Conservation (phyloP, 2,888 invertebrate genomes). For the Heliconius hortense region DNA sequence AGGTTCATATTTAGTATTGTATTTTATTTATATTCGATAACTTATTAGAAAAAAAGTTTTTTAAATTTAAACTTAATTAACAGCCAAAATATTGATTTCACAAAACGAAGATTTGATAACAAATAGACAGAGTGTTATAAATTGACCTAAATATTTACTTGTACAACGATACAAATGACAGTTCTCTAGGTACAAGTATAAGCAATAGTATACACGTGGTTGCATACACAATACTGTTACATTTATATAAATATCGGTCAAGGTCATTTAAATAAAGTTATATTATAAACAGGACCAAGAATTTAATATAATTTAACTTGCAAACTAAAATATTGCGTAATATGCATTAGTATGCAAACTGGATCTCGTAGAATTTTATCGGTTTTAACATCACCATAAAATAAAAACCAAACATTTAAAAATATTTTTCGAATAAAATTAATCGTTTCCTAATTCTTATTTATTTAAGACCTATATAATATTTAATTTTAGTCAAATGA, state of each 20-base stretch:
- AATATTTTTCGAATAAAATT: neutral
- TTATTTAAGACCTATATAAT: neutral
- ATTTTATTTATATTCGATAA: too few relatives aligned
- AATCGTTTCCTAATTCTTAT: neutral
- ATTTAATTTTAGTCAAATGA: neutral
- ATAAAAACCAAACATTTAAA: neutral
- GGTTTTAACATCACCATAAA: slow-evolving; percentile 5
- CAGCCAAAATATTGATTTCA: neutral
- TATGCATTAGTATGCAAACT: neutral
- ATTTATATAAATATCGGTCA: neutral
- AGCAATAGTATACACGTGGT: neutral
- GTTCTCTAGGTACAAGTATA: too few relatives aligned
- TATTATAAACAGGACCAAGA: neutral
- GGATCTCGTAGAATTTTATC: neutral
- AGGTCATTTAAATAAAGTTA: too few relatives aligned
- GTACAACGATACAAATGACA: too few relatives aligned
- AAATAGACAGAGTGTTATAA: neutral
- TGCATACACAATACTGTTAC: neutral
- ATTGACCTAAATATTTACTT: neutral
- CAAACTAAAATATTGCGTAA: slow-evolving; percentile 4
- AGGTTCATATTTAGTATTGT: too few relatives aligned
- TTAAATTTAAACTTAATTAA: neutral
- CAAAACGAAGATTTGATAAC: too few relatives aligned
- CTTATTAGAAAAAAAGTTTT: neutral
- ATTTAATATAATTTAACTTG: slow-evolving; percentile 2